A percentile compares a stretch with the other conserved stretches of the same genome.
Evolutionary conservation across 2,797 vertebrate species (phyloP).

Genomic region (Pampus argenteus): DNA sequence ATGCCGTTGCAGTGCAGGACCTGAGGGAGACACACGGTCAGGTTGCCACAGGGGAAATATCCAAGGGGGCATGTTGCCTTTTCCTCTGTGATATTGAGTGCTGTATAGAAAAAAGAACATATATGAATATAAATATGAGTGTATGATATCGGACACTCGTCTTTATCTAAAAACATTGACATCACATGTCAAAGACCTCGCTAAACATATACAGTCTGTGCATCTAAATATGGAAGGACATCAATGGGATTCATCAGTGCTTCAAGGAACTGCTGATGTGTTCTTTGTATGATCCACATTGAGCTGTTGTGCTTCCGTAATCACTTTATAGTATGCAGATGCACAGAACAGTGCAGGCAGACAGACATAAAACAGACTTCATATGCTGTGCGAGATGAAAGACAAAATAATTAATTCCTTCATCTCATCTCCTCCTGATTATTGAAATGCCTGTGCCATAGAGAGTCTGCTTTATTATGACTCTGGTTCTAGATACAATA

Average conservation of each 20-base stretch:
- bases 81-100: slow-evolving; percentile 82
- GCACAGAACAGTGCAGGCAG: background rate
- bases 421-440: background rate
- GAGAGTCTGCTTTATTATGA: too few species aligned
- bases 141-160: background rate
- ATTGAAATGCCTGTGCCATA: background rate
- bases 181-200: background rate
- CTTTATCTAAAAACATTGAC: background rate
- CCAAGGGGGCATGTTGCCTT: slow-evolving; percentile 88
- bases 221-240: background rate
- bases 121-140: slow-evolving; percentile 26
- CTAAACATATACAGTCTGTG: background rate
- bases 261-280: background rate
- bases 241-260: background rate
- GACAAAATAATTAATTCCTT: background rate
- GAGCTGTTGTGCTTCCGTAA: background rate
- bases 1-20: slow-evolving; percentile 94
- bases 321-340: slow-evolving; percentile 7
- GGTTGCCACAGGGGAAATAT: slow-evolving; percentile 95
- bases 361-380: background rate
- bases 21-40: slow-evolving; percentile 92
- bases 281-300: background rate
- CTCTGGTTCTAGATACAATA: background rate
- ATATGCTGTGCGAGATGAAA: background rate
- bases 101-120: slow-evolving; percentile 72